phyloP scores from a whole-genome alignment of 2,113 vertebrate species.

The Lophius piscatorius region DNA sequence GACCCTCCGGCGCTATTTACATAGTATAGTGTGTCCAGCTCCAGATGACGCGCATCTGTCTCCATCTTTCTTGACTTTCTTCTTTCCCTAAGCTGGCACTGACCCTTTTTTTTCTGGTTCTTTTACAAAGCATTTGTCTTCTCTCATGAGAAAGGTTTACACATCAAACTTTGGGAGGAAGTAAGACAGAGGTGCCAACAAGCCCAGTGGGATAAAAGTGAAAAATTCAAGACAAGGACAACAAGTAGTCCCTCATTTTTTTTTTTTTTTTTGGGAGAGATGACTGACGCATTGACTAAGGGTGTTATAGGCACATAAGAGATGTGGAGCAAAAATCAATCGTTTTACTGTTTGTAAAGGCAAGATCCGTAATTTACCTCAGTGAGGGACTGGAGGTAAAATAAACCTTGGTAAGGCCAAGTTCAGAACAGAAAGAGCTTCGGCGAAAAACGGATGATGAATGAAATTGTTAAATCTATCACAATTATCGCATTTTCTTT shows the following conservation, averaged over 20 bases:
- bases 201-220: constrained; percentile 59
- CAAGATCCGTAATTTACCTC: constrained; percentile 57
- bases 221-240: constrained; percentile 20
- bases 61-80: constrained; percentile 49
- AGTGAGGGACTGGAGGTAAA: constrained; percentile 44
- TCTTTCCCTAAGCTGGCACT: constrained; percentile 69
- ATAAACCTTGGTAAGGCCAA: constrained; percentile 59
- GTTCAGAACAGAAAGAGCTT: constrained; percentile 40
- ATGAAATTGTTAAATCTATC: constrained; percentile 27
- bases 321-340: constrained; percentile 61
- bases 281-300: constrained; percentile 35
- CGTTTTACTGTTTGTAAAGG: constrained; percentile 60
- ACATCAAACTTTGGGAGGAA: constrained; percentile 58
- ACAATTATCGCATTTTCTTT: constrained; percentile 47
- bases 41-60: constrained; percentile 49
- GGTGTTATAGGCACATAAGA: constrained; percentile 68
- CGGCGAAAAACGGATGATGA: constrained; percentile 24
- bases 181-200: constrained; percentile 83
- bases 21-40: constrained; percentile 72
- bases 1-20: constrained; percentile 78
- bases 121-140: constrained; percentile 65
- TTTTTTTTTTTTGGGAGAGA: constrained; percentile 9
- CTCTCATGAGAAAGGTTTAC: constrained; percentile 67
- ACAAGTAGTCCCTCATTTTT: constrained; percentile 17
- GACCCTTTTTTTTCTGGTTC: constrained; percentile 64